phyloP scores from a whole-genome alignment of 2,113 vertebrate species.

The Orycteropus afer region DNA sequence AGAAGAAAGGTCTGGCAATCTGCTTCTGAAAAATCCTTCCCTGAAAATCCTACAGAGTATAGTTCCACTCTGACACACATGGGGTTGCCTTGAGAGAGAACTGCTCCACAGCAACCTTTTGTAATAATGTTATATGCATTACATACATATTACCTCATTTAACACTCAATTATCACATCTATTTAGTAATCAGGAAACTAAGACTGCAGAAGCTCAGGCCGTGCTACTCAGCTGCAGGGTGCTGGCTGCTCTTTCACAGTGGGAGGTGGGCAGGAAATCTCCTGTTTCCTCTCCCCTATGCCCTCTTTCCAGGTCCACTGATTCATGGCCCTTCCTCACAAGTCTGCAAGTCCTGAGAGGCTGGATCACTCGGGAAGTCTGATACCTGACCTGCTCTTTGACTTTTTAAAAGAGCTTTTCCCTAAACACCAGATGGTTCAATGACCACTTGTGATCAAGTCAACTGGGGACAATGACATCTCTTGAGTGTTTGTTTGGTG shows the following conservation, averaged over 20 bases:
- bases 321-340: slow-evolving; percentile 53
- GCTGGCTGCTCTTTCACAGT: not conserved
- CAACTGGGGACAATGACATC: not conserved
- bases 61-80: not conserved
- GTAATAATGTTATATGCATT: not conserved
- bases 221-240: not conserved
- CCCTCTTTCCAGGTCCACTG: slow-evolving; percentile 38
- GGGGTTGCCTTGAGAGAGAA: not conserved
- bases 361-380: not conserved
- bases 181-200: not conserved
- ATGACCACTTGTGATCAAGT: not conserved
- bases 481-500: not conserved
- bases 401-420: slow-evolving; percentile 28
- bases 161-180: not conserved
- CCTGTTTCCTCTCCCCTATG: slow-evolving; percentile 33
- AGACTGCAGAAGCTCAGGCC: not conserved
- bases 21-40: not conserved
- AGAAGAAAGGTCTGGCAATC: not conserved
- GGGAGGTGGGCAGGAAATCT: slow-evolving; percentile 67
- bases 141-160: not conserved
- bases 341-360: not conserved
- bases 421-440: not conserved
- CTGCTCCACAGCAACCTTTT: not conserved
- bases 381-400: not conserved
- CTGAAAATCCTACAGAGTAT: not conserved